Percentiles rank a stretch among this genome's conserved stretches.
phyloP scores from a whole-genome alignment of 2,888 invertebrate species.

The Dynastes hyllus region DNA sequence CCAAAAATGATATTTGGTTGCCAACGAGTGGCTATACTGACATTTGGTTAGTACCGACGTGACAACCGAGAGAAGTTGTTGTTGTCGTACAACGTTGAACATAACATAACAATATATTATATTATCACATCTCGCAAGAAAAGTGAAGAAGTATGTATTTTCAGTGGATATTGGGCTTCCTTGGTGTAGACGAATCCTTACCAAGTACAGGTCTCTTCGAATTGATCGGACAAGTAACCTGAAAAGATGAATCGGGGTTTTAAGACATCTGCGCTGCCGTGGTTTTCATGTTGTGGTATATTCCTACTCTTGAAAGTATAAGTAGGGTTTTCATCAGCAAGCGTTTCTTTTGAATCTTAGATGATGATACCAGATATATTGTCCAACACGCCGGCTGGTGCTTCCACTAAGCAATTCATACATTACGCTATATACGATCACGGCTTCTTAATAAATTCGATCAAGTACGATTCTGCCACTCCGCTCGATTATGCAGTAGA shows the following conservation, averaged over 20 bases:
- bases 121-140: too few relatives aligned
- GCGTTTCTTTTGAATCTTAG: constrained; percentile 38
- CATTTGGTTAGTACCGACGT: too few relatives aligned
- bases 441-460: constrained; percentile 38
- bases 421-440: constrained; percentile 65
- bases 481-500: constrained; percentile 68
- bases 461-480: constrained; percentile 59
- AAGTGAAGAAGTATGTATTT: background rate
- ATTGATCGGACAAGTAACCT: constrained; percentile 73
- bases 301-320: background rate
- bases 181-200: constrained; percentile 77
- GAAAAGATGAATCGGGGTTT: constrained; percentile 74
- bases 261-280: constrained; percentile 79
- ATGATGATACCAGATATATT: constrained; percentile 66
- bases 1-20: too few relatives aligned
- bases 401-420: constrained; percentile 69
- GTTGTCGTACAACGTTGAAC: too few relatives aligned
- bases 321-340: background rate
- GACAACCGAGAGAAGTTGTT: too few relatives aligned
- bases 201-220: constrained; percentile 74
- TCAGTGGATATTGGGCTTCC: background rate
- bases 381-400: constrained; percentile 70
- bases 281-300: constrained; percentile 78
- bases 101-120: too few relatives aligned
- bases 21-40: too few relatives aligned